A percentile compares a stretch with the other conserved stretches of the same genome.
phyloP scores from a whole-genome alignment of 2,113 vertebrate genomes.

The Centropus bengalensis region DNA sequence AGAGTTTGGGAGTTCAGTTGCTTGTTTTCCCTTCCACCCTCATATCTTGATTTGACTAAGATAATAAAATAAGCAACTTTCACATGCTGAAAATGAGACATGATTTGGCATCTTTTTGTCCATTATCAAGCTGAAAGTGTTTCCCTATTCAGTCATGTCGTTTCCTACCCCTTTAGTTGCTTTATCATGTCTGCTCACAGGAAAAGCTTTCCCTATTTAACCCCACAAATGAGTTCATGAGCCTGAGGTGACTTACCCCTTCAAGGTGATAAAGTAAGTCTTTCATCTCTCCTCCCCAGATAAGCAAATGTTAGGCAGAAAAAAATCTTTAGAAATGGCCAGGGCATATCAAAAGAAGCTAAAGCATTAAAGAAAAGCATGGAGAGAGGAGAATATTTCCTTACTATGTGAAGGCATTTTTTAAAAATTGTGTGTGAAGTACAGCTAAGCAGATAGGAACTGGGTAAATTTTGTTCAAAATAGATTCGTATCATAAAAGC shows the following conservation, averaged over 20 bases:
- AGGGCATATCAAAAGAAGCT: neutral
- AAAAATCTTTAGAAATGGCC: neutral
- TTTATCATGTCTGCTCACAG: neutral
- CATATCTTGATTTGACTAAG: neutral
- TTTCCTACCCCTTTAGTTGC: neutral
- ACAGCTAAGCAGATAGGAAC: neutral
- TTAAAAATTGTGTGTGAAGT: neutral
- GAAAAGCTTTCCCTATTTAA: neutral
- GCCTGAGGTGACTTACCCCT: neutral
- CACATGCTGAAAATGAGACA: neutral
- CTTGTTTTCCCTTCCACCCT: neutral
- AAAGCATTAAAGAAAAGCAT: neutral
- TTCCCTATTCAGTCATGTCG: neutral
- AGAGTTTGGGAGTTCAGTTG: neutral
- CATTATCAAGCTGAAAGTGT: neutral
- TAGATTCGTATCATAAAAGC: neutral
- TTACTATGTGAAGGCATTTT: neutral
- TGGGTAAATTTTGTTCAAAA: conserved; percentile 17
- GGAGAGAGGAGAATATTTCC: neutral
- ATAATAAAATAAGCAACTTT: neutral
- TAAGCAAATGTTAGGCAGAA: neutral
- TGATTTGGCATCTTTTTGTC: neutral
- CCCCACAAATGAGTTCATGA: neutral
- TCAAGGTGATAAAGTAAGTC: neutral
- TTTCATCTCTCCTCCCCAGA: neutral